phyloP scores from a whole-genome alignment of 1,140 invertebrate genomes.

The Trinorchestia longiramus region DNA sequence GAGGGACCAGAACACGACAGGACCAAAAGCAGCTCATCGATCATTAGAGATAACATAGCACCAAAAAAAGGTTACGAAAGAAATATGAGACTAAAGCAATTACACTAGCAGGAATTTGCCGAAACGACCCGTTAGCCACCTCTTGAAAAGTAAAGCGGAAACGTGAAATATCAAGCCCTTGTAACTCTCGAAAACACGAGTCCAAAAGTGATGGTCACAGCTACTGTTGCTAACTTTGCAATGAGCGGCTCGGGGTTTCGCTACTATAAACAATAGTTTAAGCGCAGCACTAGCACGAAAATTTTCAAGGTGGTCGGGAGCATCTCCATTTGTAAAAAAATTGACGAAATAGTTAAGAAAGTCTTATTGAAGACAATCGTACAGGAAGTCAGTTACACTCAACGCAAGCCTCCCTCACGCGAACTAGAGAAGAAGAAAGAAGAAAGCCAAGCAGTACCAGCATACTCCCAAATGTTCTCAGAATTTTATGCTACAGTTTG shows the following conservation, averaged over 20 bases:
- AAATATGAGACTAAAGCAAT: background rate
- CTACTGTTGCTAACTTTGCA: background rate
- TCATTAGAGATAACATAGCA: background rate
- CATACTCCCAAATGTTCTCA: slow-evolving; percentile 9
- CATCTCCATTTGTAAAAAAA: background rate
- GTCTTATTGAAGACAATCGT: background rate
- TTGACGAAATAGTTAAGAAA: background rate
- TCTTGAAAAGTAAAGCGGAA: background rate
- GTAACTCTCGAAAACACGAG: background rate
- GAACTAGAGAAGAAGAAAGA: too few relatives aligned
- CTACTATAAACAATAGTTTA: background rate
- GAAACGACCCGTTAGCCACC: background rate
- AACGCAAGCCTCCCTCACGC: background rate
- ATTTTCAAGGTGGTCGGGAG: background rate
- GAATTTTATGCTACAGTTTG: background rate
- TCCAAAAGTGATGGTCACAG: background rate
- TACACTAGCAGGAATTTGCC: background rate
- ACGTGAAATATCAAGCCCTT: background rate
- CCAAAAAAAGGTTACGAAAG: background rate
- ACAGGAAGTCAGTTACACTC: background rate
- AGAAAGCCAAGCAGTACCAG: too few relatives aligned
- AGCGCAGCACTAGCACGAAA: background rate
- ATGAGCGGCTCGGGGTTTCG: background rate
- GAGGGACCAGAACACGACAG: background rate
- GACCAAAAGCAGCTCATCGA: background rate